A percentile compares a stretch with the other conserved stretches of the same genome.
Evolutionary conservation across 1,140 invertebrate species (phyloP).

Genomic region (Portunus trituberculatus): DNA sequence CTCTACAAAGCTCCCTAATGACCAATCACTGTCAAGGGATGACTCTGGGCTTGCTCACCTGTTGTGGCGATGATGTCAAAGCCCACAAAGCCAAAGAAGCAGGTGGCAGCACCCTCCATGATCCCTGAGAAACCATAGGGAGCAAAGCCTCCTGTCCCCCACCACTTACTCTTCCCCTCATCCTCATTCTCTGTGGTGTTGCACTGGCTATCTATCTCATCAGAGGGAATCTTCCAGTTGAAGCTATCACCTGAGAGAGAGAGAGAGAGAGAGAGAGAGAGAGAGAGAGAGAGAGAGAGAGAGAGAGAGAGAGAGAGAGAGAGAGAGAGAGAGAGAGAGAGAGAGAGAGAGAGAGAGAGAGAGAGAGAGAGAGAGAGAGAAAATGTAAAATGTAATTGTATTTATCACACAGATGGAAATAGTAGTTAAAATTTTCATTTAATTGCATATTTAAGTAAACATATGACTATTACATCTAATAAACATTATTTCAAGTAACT

Average conservation of each 20-base stretch:
- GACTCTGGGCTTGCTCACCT: slow-evolving; percentile 78
- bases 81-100: slow-evolving; percentile 95
- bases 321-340: slow-evolving; percentile 32
- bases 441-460: too few relatives aligned
- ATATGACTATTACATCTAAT: too few relatives aligned
- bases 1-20: too few relatives aligned
- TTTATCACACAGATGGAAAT: too few relatives aligned
- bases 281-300: neutral
- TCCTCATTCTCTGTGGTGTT: neutral
- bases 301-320: slow-evolving; percentile 17
- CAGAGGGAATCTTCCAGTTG: slow-evolving; percentile 26
- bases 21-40: neutral
- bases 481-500: too few relatives aligned
- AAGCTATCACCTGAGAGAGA: neutral
- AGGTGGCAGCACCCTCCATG: slow-evolving; percentile 92
- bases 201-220: slow-evolving; percentile 34
- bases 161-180: slow-evolving; percentile 25
- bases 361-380: neutral
- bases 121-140: slow-evolving; percentile 90
- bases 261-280: neutral
- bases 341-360: slow-evolving; percentile 32
- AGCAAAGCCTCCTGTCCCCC: slow-evolving; percentile 87
- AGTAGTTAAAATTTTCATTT: too few relatives aligned
- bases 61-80: slow-evolving; percentile 95
- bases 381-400: too few relatives aligned